Base-by-base conservation (phyloP, 2,888 invertebrate species). In the Scaptomyza flava region DNA sequence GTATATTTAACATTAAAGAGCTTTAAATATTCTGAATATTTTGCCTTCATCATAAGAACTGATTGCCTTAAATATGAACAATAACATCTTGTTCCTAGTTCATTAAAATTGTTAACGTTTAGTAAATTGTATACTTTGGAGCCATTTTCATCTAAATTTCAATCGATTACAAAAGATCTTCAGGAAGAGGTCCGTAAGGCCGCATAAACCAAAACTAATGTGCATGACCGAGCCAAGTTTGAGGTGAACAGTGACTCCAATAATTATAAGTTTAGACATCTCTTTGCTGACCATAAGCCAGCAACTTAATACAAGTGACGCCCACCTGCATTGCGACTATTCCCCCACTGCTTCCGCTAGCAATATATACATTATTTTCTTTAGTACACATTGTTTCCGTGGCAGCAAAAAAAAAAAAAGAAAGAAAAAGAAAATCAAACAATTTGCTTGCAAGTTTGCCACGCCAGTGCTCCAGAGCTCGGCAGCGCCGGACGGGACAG, bases 371-470 rank as follows among this genome's bases (percentile, higher is more conserved):
- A 31, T 47, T 17, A 17, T 47, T 27, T 27, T 48, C 6, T 1
- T 11, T 12, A 5, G 11, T 9, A 56, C 54, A 68, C 54, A 68
- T 79, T 81, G 66, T 85, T 85, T 81, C 82, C 79, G 80, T 34
- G 63, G 41, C 41, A 41, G 51, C 79, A 54, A 62, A 62, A 53
- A 34, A 48, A 72, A 62, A 59, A 71, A 76, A 72, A 27, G 27
- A 27, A 27, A 62, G n/a, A 53, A 38, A 48, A 72, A 62, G 61
- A 73, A 76, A 75, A 68, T 65, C 68, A 68, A 84, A 71, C 68
- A 68, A 60, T 71, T 83, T 71, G 77, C 77, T 74, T 82, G 64
- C 53, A 63, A 72, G 61, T 67, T 50, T 50, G 81, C 74, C 67
- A 72, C 67, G 62, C 72, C 45, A 80, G 53, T 23, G 48, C 20